Evolutionary conservation across 2,113 vertebrate genomes (phyloP).

Genomic region (Microcebus murinus): DNA sequence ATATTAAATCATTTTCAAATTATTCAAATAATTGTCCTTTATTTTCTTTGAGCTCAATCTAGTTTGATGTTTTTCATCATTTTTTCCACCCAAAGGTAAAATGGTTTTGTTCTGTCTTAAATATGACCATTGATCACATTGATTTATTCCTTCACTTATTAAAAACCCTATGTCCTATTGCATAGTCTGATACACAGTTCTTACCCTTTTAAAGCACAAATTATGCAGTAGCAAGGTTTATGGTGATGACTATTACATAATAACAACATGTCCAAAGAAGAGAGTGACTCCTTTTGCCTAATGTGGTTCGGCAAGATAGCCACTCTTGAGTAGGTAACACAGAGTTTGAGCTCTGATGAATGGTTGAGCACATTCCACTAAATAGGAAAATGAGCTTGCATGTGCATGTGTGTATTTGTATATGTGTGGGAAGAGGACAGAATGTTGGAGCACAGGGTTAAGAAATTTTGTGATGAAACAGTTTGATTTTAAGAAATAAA

Average conservation of each 20-base stretch:
- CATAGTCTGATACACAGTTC: neutral
- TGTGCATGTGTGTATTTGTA: neutral
- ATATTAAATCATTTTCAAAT: slow-evolving; percentile 16
- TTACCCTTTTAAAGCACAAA: neutral
- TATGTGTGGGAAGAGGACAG: neutral
- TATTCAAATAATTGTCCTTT: slow-evolving; percentile 13
- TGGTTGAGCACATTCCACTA: neutral
- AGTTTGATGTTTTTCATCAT: neutral
- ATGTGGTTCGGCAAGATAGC: neutral
- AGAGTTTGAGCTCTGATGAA: neutral
- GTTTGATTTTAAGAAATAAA: neutral
- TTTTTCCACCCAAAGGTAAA: neutral
- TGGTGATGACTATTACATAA: neutral
- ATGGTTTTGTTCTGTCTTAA: neutral
- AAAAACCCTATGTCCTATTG: neutral
- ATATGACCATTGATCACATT: neutral
- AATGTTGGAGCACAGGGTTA: neutral
- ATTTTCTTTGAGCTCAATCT: neutral
- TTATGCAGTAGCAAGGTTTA: neutral
- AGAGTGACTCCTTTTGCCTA: accelerated
- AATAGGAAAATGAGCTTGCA: neutral
- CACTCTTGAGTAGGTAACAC: neutral
- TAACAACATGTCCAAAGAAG: neutral
- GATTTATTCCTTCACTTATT: neutral
- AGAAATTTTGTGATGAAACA: neutral